Base-by-base conservation (phyloP, 2,113 vertebrate species). In the Bos indicus region DNA sequence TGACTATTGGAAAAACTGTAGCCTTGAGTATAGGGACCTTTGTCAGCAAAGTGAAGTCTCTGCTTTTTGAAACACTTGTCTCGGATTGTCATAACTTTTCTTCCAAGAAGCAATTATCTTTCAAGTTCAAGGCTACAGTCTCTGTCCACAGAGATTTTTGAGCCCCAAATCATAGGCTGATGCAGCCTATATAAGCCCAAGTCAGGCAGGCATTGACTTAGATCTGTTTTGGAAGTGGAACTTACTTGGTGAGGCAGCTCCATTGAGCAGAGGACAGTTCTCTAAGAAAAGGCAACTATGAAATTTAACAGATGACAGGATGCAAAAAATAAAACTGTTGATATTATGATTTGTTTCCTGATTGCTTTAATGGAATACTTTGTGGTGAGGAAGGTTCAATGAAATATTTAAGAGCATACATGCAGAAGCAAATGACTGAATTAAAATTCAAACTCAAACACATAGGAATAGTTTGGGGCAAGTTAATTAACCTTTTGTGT, bases 401-500 rank as follows among this genome's bases (percentile, higher is more conserved):
- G 8, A 43, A 85, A 2, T 56, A 2, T 52, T 96, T 54, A 51
- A 93, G 13, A 95, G 14, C n/a, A 33, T 46, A 60, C 62, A 54
- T 46, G 36, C 26, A 14, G 28, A 88, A 91, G 26, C 17, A 85
- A 74, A 80, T 81, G 5, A 5, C 15, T 81, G 26, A 91, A 85
- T 88, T 80, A 48, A 97, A 91, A 93, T 88, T 93, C 46, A 43
- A 51, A 71, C 1, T 95, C 51, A 36, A 88, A 10, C 21, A 60
- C 51, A 48, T 71, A 54, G 1, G 26, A 46, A 83, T 91, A 78
- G 15, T 80, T 80, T 60, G 57, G 30, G 52, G 21, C 11, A 88
- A 40, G 6, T 36, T 97, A 95, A 95, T 88, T 95, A 95, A 88
- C 51, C 56, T 95, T 88, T 62, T 60, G 21, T 88, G 51, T 78